These are phyloP conservation scores for Scelioninae gen. 1 DNA, from an alignment of 2,888 invertebrate species.

Conservation along the genomic window DNA sequence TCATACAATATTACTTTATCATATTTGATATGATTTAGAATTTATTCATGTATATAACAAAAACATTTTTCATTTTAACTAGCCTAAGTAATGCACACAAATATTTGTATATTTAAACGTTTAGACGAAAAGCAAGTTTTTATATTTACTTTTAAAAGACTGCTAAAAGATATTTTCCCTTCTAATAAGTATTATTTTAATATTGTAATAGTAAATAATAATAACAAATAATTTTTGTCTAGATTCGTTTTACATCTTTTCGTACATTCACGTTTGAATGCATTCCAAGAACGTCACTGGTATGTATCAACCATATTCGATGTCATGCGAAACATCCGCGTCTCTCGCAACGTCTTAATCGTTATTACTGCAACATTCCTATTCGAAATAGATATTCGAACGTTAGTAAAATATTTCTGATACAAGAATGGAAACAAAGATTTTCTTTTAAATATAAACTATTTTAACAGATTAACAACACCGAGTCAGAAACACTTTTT, in stretches of 20 bases:
- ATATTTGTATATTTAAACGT: no score
- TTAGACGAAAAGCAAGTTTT: no score
- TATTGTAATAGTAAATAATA: background rate
- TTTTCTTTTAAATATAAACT: constrained; percentile 7
- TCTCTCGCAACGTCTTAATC: constrained; percentile 60
- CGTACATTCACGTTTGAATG: constrained; percentile 37
- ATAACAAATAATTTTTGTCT: background rate
- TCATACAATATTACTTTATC: no score
- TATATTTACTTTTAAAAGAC: no score
- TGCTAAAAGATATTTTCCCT: no score
- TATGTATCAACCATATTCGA: constrained; percentile 51
- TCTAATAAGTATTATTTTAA: no score
- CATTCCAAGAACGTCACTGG: constrained; percentile 46
- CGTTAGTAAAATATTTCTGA: constrained; percentile 45
- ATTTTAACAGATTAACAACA: background rate
- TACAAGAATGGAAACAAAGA: background rate
- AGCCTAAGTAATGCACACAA: no score
- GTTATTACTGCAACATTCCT: constrained; percentile 55
- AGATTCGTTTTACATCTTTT: constrained; percentile 38
- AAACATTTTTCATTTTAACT: no score
- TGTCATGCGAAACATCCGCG: constrained; percentile 50
- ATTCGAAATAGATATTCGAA: constrained; percentile 34
- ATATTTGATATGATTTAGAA: no score
- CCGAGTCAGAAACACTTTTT: background rate
- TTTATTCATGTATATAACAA: no score